Evolutionary conservation across 2,888 invertebrate species (phyloP), one percentile per base, ranked within the genome.

Genomic region (Galerucella pusilla): DNA sequence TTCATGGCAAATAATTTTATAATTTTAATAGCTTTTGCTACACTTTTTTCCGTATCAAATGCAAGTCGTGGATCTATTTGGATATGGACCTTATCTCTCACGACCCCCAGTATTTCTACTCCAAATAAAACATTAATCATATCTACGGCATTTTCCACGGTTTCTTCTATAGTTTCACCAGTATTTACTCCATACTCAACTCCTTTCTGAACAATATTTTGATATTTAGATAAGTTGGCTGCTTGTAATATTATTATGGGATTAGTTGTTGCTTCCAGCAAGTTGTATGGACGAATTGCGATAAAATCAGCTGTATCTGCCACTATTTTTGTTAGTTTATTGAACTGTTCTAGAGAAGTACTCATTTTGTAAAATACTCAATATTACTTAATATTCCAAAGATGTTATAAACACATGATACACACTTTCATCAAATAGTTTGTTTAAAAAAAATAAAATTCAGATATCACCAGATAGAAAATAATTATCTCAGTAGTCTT

Each of bases 251-350:
- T 98, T 68, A 99, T 90, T 6, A 99, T 98, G 3, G 99, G 99
- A 88, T 99, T 99, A 68, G 99, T 99, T 2, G 99, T 99, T 45
- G 99, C 99, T 93, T 99, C 99, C 0, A 97, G 98, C 2, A 99
- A 99, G 87, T 97, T 95, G 88, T 97, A 99, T 81, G 94, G 92
- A 87, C 96, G 95, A 93, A 99, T 98, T 7, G 96, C 98, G 91
- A 98, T 95, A 89, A 99, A 99, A 88, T 99, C 99, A 66, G 99
- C 99, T 82, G 99, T 98, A 88, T 99, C 99, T 52, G 99, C 99
- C 66, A 99, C 99, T 71, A 99, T 97, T 28, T 93, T 93, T 46
- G 98, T 99, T 83, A 93, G 89, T 81, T 92, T 90, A 88, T 98
- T 98, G 52, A 99, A 89, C 86, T 98, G 97, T 77, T 97, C 96